Evolutionary conservation across 2,113 vertebrate species (phyloP).

Genomic region (Mustela lutreola): DNA sequence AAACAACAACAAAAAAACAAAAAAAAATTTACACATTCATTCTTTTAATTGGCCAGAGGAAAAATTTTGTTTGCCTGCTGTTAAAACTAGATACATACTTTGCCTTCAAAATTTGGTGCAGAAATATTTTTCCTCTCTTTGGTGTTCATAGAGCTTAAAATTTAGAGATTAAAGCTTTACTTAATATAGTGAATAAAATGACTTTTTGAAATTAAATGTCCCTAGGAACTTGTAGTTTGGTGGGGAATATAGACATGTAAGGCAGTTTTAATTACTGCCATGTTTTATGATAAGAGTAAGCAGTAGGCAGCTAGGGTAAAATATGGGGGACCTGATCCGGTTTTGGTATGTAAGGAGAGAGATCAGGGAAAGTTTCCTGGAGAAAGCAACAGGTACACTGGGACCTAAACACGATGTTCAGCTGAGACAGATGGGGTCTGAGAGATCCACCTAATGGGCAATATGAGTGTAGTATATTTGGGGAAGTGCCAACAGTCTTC

Average conservation of each 20-base stretch:
- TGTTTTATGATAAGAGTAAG: neutral
- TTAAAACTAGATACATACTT: constrained; percentile 43
- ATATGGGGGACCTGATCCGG: neutral
- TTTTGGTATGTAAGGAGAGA: neutral
- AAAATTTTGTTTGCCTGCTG: neutral
- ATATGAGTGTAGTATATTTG: neutral
- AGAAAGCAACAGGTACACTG: constrained; percentile 7
- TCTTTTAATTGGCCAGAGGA: constrained; percentile 38
- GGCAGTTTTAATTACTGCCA: neutral
- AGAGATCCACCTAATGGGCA: neutral
- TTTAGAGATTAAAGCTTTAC: constrained; percentile 51
- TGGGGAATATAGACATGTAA: neutral
- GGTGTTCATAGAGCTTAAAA: constrained; percentile 44
- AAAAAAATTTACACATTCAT: neutral
- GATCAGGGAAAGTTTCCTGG: neutral
- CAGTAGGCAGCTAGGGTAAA: neutral
- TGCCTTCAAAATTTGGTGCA: constrained; percentile 49
- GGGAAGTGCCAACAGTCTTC: neutral
- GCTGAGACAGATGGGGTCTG: neutral
- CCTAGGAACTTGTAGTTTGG: neutral
- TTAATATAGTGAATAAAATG: constrained; percentile 32
- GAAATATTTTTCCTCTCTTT: constrained; percentile 19
- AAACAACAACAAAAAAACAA: neutral
- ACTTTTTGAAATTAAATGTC: constrained; percentile 33
- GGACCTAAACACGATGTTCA: neutral